phyloP scores from a whole-genome alignment of 2,888 invertebrate genomes.

The Agrilus biguttatus region DNA sequence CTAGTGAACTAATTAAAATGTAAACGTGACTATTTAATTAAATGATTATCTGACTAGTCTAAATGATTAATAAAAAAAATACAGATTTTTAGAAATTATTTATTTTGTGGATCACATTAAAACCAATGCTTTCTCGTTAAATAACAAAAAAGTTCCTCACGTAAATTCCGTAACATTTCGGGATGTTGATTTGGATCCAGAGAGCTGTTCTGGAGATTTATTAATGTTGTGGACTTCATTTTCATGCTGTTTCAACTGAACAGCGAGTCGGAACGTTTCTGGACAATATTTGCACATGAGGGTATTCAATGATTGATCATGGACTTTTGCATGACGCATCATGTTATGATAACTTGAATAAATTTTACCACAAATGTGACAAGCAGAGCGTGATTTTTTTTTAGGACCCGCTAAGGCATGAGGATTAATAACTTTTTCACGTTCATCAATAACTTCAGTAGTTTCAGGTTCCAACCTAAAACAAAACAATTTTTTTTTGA shows the following conservation, averaged over 20 bases:
- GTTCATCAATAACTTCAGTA: constrained; percentile 1
- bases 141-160: too few relatives aligned
- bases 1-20: too few relatives aligned
- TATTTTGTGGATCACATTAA: too few relatives aligned
- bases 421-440: constrained; percentile 1
- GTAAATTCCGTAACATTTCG: too few relatives aligned
- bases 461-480: constrained; percentile 2
- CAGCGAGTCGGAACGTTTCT: constrained; percentile 38
- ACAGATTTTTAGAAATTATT: too few relatives aligned
- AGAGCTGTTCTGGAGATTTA: constrained; percentile 33
- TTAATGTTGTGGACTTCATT: constrained; percentile 28
- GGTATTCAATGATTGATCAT: constrained; percentile 35
- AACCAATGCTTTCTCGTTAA: too few relatives aligned
- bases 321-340: constrained; percentile 40
- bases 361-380: constrained; percentile 40
- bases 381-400: constrained; percentile 20
- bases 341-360: constrained; percentile 41
- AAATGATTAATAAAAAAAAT: too few relatives aligned
- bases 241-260: constrained; percentile 43
- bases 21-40: too few relatives aligned
- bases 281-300: constrained; percentile 47
- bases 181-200: too few relatives aligned
- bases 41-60: too few relatives aligned
- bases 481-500: too few relatives aligned
- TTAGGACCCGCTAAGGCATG: constrained; percentile 3